phyloP scores from a whole-genome alignment of 2,113 vertebrate species.

The Pelecanoides urinatrix region DNA sequence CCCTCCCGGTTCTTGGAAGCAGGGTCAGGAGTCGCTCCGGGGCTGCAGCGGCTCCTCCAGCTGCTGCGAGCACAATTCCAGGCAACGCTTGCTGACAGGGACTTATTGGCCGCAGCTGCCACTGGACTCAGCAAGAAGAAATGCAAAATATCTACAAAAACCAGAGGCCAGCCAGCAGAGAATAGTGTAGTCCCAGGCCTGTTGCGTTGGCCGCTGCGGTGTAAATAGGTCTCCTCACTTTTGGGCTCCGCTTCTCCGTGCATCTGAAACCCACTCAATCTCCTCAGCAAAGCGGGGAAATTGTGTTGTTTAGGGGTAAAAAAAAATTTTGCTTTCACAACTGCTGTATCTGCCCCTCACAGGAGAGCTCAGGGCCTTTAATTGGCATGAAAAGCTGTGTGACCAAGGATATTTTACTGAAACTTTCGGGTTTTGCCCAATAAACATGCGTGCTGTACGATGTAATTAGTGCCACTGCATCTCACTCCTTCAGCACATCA shows the following conservation, averaged over 20 bases:
- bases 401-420: background rate
- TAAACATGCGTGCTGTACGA: background rate
- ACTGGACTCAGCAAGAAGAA: background rate
- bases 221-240: accelerated
- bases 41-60: background rate
- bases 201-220: background rate
- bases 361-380: background rate
- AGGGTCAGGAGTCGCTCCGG: background rate
- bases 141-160: background rate
- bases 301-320: accelerated
- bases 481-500: background rate
- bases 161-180: background rate
- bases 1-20: background rate
- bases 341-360: background rate
- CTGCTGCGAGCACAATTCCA: background rate
- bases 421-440: background rate
- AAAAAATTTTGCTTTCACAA: background rate
- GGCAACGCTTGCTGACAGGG: background rate
- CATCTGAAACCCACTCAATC: accelerated
- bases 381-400: accelerated
- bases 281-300: background rate
- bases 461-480: background rate
- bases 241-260: background rate
- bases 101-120: background rate
- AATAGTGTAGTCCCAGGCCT: accelerated